Evolutionary conservation across 2,113 vertebrate species (phyloP), one percentile per base, ranked within the genome.

Genomic region (Crocuta crocuta): DNA sequence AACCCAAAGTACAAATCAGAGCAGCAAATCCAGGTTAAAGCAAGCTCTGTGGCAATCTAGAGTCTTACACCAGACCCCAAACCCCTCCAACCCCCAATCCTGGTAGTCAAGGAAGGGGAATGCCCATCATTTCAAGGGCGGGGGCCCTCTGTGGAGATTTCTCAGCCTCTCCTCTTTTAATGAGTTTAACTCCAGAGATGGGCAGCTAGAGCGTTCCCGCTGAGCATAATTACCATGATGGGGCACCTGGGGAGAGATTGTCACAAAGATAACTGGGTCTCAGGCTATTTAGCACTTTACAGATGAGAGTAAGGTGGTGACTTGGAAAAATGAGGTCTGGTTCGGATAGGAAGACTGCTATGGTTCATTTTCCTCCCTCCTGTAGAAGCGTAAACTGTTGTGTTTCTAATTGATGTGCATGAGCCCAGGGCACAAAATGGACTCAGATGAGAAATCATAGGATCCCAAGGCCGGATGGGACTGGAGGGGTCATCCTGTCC

Each of bases 241-340:
- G 96, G 96, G 94, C 79, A 97, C 97, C 97, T 92, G 95, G 96
- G 97, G 98, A 98, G 98, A 98, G 96, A 98, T 74, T 92, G 92
- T 84, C 97, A 96, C 86, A 85, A 89, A 98, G 97, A 97, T 98
- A 98, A 98, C 98, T 96, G 97, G 98, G 96, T 97, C 98, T 98
- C 93, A 95, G 97, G 97, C 98, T 98, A 97, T 98, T 98, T 97
- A 98, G 87, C 10, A 0, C 94, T 96, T 98, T 97, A 97, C 97
- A 96, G 97, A 98, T 97, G 98, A 96, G 94, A 96, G 58, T 98
- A 96, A 97, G 97, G 97, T 97, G 98, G 96, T 96, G 98, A 98
- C 97, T 98, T 98, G 98, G 97, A 98, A 98, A 98, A 98, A 98
- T 92, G 97, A 97, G 97, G 98, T 98, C 98, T 98, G 97, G 95